Evolutionary conservation across 2,888 invertebrate species (phyloP).

Genomic region (Lingula anatina): DNA sequence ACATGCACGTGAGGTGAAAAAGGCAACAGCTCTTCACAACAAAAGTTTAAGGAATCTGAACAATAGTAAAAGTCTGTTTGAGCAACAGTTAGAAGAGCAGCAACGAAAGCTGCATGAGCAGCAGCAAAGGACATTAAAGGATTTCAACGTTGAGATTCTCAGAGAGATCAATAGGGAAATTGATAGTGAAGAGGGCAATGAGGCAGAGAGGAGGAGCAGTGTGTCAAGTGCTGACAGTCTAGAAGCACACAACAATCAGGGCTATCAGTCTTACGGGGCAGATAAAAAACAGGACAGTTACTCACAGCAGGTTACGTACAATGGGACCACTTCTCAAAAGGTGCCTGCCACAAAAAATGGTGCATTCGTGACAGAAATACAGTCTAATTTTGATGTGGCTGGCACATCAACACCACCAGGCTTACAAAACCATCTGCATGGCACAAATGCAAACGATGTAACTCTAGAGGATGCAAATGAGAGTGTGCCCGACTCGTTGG

Average conservation of each 20-base stretch:
- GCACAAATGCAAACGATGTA: neutral
- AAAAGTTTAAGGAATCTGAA: conserved; percentile 35
- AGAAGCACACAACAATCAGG: conserved; percentile 20
- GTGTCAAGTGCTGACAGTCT: conserved; percentile 35
- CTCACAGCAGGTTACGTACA: no score
- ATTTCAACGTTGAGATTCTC: conserved; percentile 36
- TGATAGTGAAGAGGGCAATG: conserved; percentile 5
- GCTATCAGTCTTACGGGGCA: neutral
- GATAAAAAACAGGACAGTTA: neutral
- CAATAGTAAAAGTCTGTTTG: conserved; percentile 40
- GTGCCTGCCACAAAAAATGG: no score
- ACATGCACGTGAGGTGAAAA: conserved; percentile 1
- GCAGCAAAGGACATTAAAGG: conserved; percentile 31
- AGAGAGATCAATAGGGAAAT: conserved; percentile 31
- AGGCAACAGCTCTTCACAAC: conserved; percentile 24
- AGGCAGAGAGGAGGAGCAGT: conserved; percentile 12
- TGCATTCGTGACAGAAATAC: no score
- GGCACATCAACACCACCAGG: no score
- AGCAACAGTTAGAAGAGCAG: conserved; percentile 40
- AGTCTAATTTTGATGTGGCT: no score
- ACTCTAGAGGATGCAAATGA: neutral
- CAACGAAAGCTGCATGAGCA: conserved; percentile 33
- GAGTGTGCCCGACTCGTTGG: neutral
- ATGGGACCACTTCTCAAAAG: no score
- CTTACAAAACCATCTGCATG: no score